Conservation (phyloP, 2,888 invertebrate genomes). For the Elysia crispata region DNA sequence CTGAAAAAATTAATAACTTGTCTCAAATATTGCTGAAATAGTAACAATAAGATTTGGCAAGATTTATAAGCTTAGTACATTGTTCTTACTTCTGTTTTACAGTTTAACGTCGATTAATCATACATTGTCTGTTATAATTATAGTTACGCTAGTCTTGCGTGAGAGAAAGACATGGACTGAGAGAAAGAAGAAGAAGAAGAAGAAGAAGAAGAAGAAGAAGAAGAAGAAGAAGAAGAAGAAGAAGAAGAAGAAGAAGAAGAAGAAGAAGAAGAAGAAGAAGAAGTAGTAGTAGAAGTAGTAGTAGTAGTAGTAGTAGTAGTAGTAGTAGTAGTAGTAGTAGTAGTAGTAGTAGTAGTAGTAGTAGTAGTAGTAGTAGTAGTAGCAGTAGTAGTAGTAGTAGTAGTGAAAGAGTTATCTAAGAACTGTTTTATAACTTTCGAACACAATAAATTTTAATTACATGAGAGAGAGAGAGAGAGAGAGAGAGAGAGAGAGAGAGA, state of each 20-base stretch:
- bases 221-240: no score
- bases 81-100: no score
- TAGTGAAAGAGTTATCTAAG: background rate
- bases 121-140: no score
- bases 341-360: constrained; percentile 39
- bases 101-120: no score
- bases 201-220: no score
- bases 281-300: constrained; percentile 6
- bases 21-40: no score
- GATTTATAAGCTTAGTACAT: no score
- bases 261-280: background rate
- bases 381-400: constrained; percentile 21
- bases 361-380: constrained; percentile 29
- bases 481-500: constrained; percentile 15
- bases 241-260: constrained; percentile 24
- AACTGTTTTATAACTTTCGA: background rate
- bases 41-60: no score
- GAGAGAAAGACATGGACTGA: no score
- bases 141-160: no score
- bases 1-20: no score
- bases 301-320: background rate
- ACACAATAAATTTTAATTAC: background rate
- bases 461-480: constrained; percentile 9
- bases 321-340: constrained; percentile 35
- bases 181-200: no score